Base-by-base conservation (phyloP, 2,888 invertebrate species). In the Brenthis hecate region DNA sequence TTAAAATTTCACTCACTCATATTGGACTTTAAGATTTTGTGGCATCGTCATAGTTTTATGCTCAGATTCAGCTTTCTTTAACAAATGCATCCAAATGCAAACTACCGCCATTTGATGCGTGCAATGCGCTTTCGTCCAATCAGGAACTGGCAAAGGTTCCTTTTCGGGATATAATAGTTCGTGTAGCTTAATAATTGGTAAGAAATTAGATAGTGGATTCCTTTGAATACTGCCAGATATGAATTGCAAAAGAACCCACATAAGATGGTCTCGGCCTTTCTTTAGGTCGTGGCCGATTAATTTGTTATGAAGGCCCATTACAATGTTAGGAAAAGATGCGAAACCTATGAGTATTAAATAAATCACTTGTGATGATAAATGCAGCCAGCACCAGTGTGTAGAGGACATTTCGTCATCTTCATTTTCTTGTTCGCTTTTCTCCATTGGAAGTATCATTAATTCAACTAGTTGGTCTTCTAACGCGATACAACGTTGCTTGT, bases 181-280 rank as follows among this genome's bases (percentile, higher is more conserved):
- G 85, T 98, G 98, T 13, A 99, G 92, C 82, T 97, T 96, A 77
- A 99, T 94, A 71, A 99, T 97, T 0, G 98, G 98, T 72, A 98
- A 89, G 81, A 98, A 98, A 84, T 97, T 98, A 0, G 96, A 95
- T 58, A 97, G 88, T 0, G 98, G 97, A 89, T 98, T 98, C 77
- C 98, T 96, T 85, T 98, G 98, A 79, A 98, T 98, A 81, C 98
- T 98, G 61, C 99, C 99, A 0, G 99, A 99, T 78, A 99, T 98
- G 81, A 98, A 99, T 89, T 99, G 99, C 56, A 99, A 91, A 19
- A 99, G 91, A 23, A 98, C 97, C 99, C 99, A 99, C 99, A 99
- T 99, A n/a, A 99, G 92, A 80, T 99, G 98, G 88, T 99, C 99
- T 60, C 99, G 94, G 0, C 99, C 98, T 86, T 97, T 97, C 71